Evolutionary conservation across 2,888 invertebrate genomes (phyloP).

Genomic region (Rhingia campestris): DNA sequence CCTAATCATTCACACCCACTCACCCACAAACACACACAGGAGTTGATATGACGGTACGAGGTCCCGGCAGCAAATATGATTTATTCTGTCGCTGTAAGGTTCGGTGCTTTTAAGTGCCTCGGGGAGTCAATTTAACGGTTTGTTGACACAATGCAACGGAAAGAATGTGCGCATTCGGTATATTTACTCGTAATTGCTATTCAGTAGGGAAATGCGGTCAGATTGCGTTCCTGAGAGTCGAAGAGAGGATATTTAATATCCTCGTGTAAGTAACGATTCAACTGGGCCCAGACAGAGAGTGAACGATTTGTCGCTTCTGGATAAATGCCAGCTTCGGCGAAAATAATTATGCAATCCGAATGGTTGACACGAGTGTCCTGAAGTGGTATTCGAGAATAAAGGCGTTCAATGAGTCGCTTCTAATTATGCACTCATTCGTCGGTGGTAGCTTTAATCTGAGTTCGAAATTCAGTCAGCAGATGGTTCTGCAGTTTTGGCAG

Average conservation of each 20-base stretch:
- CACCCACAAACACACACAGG: background rate
- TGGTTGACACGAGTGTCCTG: slow-evolving; percentile 2
- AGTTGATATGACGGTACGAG: background rate
- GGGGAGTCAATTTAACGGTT: slow-evolving; percentile 37
- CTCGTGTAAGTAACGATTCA: background rate
- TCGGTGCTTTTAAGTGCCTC: slow-evolving; percentile 10
- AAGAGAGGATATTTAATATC: slow-evolving; percentile 25
- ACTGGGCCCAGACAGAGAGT: background rate
- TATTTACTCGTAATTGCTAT: slow-evolving; percentile 21
- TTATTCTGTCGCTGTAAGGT: slow-evolving; percentile 22
- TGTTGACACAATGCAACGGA: slow-evolving; percentile 41
- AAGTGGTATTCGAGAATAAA: background rate
- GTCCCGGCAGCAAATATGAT: slow-evolving; percentile 4
- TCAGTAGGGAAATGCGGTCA: slow-evolving; percentile 4
- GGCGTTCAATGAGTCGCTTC: background rate
- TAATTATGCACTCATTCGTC: background rate
- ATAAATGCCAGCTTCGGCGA: slow-evolving; percentile 17
- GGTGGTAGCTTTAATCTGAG: background rate
- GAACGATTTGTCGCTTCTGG: slow-evolving; percentile 38
- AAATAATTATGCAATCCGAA: slow-evolving; percentile 20
- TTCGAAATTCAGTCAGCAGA: too few relatives aligned
- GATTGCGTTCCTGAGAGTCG: slow-evolving; percentile 10
- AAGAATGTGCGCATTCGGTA: slow-evolving; percentile 20
- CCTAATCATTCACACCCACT: slow-evolving; percentile 7
- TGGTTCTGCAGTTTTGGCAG: too few relatives aligned